Percentiles rank a stretch among this genome's conserved stretches.
These are phyloP conservation scores for Magallana nippona DNA, from an alignment of 2,888 invertebrate genomes.

Conservation along the genomic window DNA sequence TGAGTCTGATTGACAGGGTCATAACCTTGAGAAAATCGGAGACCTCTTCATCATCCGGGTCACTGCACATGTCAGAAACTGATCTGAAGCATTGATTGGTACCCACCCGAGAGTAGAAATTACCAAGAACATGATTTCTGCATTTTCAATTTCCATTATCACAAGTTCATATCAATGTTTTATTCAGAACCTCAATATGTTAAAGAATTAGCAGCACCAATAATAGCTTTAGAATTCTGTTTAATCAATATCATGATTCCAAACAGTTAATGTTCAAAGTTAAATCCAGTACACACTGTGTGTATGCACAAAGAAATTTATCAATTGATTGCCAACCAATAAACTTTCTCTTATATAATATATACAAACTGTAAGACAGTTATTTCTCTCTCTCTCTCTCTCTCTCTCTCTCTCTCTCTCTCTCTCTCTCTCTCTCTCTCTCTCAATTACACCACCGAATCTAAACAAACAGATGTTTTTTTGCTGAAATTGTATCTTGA, in stretches of 20 bases:
- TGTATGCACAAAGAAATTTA: too few species aligned
- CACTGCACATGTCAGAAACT: conserved; percentile 19
- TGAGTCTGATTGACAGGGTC: conserved; percentile 11
- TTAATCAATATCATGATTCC: background rate
- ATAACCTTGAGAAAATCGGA: conserved; percentile 19
- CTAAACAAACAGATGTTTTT: background rate
- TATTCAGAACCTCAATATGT: background rate
- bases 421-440: background rate
- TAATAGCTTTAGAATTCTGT: background rate
- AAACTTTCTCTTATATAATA: too few species aligned
- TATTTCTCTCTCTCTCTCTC: too few species aligned
- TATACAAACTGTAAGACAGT: too few species aligned
- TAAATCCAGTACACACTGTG: too few species aligned
- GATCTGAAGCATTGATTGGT: background rate
- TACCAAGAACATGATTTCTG: background rate
- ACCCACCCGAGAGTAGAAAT: background rate
- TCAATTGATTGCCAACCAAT: too few species aligned
- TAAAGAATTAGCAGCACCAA: background rate
- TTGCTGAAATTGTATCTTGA: conserved; percentile 13
- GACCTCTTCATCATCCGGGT: conserved; percentile 12
- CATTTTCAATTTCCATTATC: conserved; percentile 26
- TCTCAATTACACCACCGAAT: background rate
- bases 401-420: too few species aligned
- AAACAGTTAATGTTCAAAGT: too few species aligned
- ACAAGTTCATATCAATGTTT: conserved; percentile 22